Evolutionary conservation across 2,888 invertebrate genomes (phyloP).

Genomic region (Hirudinaria manillensis): DNA sequence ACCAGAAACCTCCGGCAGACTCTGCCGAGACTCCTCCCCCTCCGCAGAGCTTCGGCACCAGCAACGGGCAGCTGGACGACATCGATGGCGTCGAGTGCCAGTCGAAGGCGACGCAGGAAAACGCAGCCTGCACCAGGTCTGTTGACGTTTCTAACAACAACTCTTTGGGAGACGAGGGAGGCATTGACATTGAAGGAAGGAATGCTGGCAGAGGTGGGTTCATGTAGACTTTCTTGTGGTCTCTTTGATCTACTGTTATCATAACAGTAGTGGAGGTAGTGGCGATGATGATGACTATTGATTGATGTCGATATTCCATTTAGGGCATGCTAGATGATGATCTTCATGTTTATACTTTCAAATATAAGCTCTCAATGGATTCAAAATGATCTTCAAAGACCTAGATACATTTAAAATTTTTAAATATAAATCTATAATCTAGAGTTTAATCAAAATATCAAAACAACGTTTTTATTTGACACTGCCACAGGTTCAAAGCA

Average conservation of each 20-base stretch:
- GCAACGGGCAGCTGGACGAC: conserved; percentile 8
- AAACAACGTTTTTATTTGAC: background rate
- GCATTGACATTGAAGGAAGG: background rate
- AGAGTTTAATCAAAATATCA: no score
- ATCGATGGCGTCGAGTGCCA: background rate
- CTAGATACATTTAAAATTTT: no score
- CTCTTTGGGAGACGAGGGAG: background rate
- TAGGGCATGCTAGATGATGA: no score
- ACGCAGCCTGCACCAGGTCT: background rate
- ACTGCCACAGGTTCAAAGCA: background rate
- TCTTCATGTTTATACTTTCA: no score
- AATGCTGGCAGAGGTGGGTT: conserved; percentile 4
- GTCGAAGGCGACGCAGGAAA: background rate
- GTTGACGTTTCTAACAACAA: conserved; percentile 3
- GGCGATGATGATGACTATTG: no score
- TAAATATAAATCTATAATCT: no score
- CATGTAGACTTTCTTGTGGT: background rate
- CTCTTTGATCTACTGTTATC: background rate
- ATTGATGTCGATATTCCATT: no score
- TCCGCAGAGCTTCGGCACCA: background rate
- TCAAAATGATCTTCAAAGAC: no score
- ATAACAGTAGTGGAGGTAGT: no score
- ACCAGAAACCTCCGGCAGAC: background rate
- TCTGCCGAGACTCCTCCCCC: background rate
- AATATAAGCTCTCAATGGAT: no score